phyloP scores from a whole-genome alignment of 2,888 invertebrate species.

The Notodonta dromedarius region DNA sequence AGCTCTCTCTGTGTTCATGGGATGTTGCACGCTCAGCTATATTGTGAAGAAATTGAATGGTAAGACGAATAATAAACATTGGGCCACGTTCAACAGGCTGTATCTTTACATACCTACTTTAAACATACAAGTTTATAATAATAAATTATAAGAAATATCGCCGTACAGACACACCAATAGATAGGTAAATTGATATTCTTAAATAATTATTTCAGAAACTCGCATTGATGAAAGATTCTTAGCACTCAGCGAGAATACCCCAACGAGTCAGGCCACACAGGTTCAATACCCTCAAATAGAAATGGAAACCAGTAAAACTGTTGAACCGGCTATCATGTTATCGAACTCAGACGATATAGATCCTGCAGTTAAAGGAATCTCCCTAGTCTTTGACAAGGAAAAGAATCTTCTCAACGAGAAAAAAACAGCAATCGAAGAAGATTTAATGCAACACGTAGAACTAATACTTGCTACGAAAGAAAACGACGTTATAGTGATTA shows the following conservation, averaged over 20 bases:
- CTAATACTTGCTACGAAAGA: neutral
- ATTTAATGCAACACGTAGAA: neutral
- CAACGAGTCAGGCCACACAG: constrained; percentile 50
- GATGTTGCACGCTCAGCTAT: constrained; percentile 56
- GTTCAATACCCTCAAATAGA: constrained; percentile 37
- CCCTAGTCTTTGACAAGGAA: constrained; percentile 49
- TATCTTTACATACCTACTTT: too few relatives aligned
- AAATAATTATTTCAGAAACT: constrained; percentile 48
- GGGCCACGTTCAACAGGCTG: too few relatives aligned
- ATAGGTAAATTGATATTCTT: neutral
- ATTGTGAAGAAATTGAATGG: constrained; percentile 63
- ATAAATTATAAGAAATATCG: too few relatives aligned
- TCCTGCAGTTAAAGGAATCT: constrained; percentile 32
- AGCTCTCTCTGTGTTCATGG: constrained; percentile 44
- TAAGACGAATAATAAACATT: constrained; percentile 19
- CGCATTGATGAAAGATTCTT: constrained; percentile 52
- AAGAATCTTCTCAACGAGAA: constrained; percentile 35
- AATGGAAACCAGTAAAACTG: constrained; percentile 20
- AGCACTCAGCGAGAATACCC: constrained; percentile 40
- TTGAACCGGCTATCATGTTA: neutral
- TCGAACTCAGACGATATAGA: constrained; percentile 10
- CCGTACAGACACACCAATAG: too few relatives aligned
- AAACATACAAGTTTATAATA: too few relatives aligned
- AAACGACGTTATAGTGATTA: neutral
- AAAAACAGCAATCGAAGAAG: constrained; percentile 20